Conservation (phyloP, 2,888 invertebrate genomes). For the Phyllotreta cruciferae region DNA sequence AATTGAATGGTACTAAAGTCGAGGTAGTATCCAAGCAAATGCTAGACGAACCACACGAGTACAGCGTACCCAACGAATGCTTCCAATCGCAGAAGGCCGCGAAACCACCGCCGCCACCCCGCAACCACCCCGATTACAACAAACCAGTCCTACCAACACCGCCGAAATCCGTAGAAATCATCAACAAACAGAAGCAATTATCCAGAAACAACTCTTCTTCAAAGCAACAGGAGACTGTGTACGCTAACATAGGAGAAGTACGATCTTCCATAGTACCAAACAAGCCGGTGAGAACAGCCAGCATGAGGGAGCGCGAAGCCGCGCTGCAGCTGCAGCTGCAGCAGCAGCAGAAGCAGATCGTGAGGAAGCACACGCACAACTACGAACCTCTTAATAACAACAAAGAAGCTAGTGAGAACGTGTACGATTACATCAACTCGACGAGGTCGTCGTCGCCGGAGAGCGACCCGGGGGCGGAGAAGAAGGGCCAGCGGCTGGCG, state of each 20-base stretch:
- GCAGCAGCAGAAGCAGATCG: conserved; percentile 62
- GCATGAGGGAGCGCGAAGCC: conserved; percentile 81
- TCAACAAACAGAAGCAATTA: conserved; percentile 62
- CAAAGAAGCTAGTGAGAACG: conserved; percentile 62
- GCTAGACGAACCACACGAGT: conserved; percentile 48
- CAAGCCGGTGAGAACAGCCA: conserved; percentile 86
- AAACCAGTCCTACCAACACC: conserved; percentile 75
- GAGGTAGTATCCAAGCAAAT: conserved; percentile 70
- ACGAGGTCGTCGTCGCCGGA: conserved; percentile 73
- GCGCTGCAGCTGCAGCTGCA: conserved; percentile 61
- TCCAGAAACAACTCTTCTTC: conserved; percentile 43
- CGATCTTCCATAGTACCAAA: conserved; percentile 77
- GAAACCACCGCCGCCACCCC: conserved; percentile 78
- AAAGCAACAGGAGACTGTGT: conserved; percentile 67
- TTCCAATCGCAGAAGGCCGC: conserved; percentile 23
- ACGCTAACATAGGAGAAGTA: conserved; percentile 86
- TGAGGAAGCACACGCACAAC: conserved; percentile 46
- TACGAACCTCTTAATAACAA: conserved; percentile 54
- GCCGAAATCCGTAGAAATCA: conserved; percentile 68
- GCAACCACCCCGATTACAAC: conserved; percentile 64
- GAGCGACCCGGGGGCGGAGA: conserved; percentile 67
- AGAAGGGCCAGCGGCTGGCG: conserved; percentile 55
- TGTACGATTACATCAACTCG: conserved; percentile 71
- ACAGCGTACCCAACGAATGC: conserved; percentile 39
- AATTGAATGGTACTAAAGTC: conserved; percentile 81